A percentile compares a stretch with the other conserved stretches of the same genome.
These are phyloP conservation scores for Drosophila biarmipes DNA, from an alignment of 1,140 invertebrate genomes.

Conservation along the genomic window DNA sequence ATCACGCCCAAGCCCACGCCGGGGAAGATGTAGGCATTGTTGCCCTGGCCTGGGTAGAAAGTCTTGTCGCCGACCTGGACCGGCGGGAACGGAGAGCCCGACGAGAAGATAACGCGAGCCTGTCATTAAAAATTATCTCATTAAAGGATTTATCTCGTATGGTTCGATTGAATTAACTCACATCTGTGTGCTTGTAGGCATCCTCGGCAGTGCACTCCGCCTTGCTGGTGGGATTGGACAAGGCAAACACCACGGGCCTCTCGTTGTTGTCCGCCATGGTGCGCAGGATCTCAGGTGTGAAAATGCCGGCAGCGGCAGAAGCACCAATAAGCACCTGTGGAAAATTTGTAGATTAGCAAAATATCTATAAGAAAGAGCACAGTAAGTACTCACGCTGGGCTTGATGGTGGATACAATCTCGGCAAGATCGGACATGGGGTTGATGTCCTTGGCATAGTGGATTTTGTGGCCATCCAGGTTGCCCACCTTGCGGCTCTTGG, in stretches of 20 bases:
- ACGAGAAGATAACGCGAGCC: conserved; percentile 95
- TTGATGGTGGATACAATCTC: conserved; percentile 93
- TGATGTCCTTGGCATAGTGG: conserved; percentile 93
- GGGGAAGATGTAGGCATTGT: conserved; percentile 99
- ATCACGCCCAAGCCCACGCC: conserved; percentile 95
- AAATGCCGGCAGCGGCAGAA: conserved; percentile 94
- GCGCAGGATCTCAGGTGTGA: conserved; percentile 93
- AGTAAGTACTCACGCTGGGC: conserved; percentile 85
- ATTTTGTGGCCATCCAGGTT: conserved; percentile 91
- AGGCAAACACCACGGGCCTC: conserved; percentile 95
- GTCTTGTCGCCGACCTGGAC: conserved; percentile 91
- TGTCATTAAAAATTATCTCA: conserved; percentile 68
- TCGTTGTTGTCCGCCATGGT: conserved; percentile 95
- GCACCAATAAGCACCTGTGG: conserved; percentile 87
- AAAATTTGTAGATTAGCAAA: neutral
- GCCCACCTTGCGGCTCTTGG: conserved; percentile 90
- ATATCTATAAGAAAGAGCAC: neutral
- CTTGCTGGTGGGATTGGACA: conserved; percentile 98
- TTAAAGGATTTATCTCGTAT: neutral
- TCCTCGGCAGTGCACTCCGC: conserved; percentile 98
- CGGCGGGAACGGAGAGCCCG: conserved; percentile 95
- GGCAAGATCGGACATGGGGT: conserved; percentile 90
- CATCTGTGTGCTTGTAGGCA: conserved; percentile 94
- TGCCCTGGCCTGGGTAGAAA: conserved; percentile 96
- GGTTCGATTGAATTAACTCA: conserved; percentile 81